phyloP scores from a whole-genome alignment of 2,797 vertebrate genomes.

The Phataginus tetradactyla region DNA sequence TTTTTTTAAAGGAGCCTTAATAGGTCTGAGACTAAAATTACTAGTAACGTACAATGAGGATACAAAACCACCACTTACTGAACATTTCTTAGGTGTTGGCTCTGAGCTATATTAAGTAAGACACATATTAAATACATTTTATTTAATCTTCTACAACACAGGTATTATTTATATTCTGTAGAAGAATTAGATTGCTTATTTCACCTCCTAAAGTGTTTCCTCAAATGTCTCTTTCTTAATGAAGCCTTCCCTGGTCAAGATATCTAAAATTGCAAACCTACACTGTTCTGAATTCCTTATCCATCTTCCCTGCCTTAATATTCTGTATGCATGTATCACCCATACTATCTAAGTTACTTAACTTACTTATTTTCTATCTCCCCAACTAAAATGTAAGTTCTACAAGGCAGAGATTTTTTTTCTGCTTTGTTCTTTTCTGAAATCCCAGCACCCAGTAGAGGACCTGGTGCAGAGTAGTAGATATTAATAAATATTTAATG shows the following conservation, averaged over 20 bases:
- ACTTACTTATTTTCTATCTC: background rate
- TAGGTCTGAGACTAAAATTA: constrained; percentile 3
- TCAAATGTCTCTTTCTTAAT: background rate
- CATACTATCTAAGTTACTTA: background rate
- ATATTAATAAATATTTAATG: background rate
- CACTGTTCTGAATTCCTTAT: background rate
- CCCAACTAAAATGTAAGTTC: background rate
- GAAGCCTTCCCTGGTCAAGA: background rate
- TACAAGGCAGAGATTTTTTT: background rate
- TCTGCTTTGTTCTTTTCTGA: background rate
- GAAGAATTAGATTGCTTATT: background rate
- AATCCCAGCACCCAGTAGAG: background rate
- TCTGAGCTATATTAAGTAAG: background rate
- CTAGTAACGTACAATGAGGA: background rate
- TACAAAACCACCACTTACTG: background rate
- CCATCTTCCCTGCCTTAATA: background rate
- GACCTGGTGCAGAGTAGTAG: background rate
- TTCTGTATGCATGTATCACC: background rate
- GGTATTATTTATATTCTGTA: background rate
- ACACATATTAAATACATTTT: background rate
- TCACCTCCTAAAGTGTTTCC: background rate
- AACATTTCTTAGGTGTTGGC: background rate
- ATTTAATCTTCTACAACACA: background rate
- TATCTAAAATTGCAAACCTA: background rate
- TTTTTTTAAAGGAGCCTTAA: background rate